phyloP scores from a whole-genome alignment of 2,888 invertebrate genomes.

The Himalopsyche tibetana region DNA sequence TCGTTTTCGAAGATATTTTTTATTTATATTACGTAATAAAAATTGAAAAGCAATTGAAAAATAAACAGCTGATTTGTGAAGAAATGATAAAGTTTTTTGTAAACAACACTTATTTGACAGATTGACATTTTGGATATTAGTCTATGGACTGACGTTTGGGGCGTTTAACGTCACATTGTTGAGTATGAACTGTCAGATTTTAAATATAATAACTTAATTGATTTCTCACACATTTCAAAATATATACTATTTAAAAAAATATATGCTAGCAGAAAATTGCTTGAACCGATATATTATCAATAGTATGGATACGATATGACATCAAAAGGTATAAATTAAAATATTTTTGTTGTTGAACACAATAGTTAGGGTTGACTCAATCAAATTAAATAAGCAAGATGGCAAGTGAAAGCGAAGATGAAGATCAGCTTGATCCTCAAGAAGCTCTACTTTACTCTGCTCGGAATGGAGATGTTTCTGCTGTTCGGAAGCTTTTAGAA shows the following conservation, averaged over 20 bases:
- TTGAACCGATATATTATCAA: background rate
- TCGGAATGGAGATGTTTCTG: slow-evolving; percentile 78
- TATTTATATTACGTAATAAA: no score
- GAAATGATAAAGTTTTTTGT: background rate
- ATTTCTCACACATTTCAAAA: background rate
- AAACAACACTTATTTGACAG: background rate
- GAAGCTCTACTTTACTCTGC: slow-evolving; percentile 79
- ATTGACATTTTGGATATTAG: background rate
- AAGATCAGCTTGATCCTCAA: slow-evolving; percentile 72
- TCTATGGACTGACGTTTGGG: background rate
- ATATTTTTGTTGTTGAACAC: background rate
- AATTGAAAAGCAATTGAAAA: no score
- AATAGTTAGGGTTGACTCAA: background rate
- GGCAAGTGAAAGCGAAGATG: slow-evolving; percentile 55
- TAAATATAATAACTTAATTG: background rate
- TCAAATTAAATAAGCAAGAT: slow-evolving; percentile 39
- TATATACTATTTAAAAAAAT: background rate
- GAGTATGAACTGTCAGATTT: slow-evolving; percentile 9
- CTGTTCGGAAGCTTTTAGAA: slow-evolving; percentile 77
- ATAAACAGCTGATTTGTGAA: background rate
- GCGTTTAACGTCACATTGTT: slow-evolving; percentile 12
- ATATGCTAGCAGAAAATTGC: background rate
- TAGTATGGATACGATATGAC: background rate
- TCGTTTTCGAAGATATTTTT: no score
- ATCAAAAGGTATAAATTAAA: background rate